Evolutionary conservation across 2,113 vertebrate genomes (phyloP).

Genomic region (Scolopax mira): DNA sequence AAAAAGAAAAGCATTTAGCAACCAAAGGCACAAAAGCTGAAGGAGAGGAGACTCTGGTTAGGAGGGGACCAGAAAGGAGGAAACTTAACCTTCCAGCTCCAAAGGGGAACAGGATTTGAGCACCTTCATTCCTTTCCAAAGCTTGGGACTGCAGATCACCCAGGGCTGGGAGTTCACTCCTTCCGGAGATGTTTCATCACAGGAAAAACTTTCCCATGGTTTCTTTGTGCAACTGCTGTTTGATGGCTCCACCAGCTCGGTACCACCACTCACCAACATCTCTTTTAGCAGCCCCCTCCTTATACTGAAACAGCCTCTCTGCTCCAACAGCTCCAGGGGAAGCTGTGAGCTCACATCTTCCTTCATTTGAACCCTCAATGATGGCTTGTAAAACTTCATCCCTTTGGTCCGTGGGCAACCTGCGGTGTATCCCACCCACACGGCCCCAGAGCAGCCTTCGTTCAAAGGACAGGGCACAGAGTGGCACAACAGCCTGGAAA

Average conservation of each 20-base stretch:
- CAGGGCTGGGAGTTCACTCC: background rate
- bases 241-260: background rate
- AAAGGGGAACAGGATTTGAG: background rate
- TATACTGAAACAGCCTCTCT: background rate
- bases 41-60: background rate
- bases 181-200: background rate
- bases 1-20: background rate
- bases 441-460: background rate
- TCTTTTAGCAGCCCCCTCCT: background rate
- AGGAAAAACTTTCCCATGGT: background rate
- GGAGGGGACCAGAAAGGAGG: background rate
- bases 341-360: background rate
- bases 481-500: rapidly evolving
- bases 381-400: background rate
- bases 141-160: background rate
- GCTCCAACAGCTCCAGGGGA: background rate
- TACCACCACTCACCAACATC: background rate
- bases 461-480: background rate
- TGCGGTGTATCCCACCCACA: background rate
- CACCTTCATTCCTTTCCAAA: background rate
- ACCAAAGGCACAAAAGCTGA: background rate
- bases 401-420: background rate
- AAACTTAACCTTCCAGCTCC: background rate
- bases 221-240: background rate
- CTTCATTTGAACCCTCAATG: background rate